Evolutionary conservation across 30 jellyfish, hydroid and myxozoan genomes (phyloP), one percentile per base, ranked within the genome.

Genomic region (Hydra vulgaris): DNA sequence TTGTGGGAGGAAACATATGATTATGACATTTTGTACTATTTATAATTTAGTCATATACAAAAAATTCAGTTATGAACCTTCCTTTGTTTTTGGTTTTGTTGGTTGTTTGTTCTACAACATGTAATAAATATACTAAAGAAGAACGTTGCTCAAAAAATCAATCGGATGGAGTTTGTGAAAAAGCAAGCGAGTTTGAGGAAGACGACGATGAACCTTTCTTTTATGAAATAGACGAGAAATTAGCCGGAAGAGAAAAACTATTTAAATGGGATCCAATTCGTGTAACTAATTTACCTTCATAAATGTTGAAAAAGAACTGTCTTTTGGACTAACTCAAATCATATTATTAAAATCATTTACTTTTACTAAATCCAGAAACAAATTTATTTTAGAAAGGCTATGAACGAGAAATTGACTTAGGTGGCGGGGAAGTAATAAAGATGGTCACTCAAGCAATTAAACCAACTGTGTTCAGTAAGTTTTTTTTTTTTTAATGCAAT

Each of bases 221-320:
- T 78, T 88, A 87, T 69, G 96, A 86, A 69, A 92, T 79, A 7
- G 96, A 83, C 15, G 95, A 92, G 69, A 95, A 87, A n/a, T 86
- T 89, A 23, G 77, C 78, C 27, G 95, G 82, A 66, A 70, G 90
- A 16, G 85, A 78, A 66, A 52, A 80, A 12, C 78, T 92, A 18
- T 92, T 87, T 40, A 94, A 85, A 76, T 92, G 98, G 98, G 98
- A 92, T 72, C 98, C 98, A 1, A 89, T 92, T 22, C 82, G 82
- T 82, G 98, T 87, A 71, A 55, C 89, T 26, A 73, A 8, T 70
- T 70, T 18, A 17, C 72, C 20, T 18, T 21, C 72, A n/a, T 61
- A 18, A n/a, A n/a, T n/a, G n/a, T 20, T n/a, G 21, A 56, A 56
- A 56, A 56, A 16, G 72, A n/a, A n/a, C 17, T 56, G 17, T 56